Evolutionary conservation across 1,140 invertebrate species (phyloP).

Genomic region (Druon quercuslanigerum): DNA sequence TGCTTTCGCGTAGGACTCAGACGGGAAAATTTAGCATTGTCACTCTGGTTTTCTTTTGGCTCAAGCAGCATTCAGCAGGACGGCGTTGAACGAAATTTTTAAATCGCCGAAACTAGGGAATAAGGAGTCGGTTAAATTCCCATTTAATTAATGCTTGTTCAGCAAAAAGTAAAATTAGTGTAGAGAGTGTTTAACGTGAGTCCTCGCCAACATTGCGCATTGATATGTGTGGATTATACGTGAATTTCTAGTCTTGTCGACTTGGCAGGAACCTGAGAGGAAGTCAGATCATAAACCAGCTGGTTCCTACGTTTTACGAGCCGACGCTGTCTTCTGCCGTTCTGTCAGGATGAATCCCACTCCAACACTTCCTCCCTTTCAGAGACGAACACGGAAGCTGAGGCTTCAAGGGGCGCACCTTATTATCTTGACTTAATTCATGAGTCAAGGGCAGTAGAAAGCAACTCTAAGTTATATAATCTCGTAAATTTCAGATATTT

Average conservation of each 20-base stretch:
- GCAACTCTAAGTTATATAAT: slow-evolving; percentile 7
- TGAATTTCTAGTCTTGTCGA: slow-evolving; percentile 42
- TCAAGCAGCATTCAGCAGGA: too few species aligned
- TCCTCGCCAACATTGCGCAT: not conserved
- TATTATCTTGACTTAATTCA: slow-evolving; percentile 2
- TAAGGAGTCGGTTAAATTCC: not conserved
- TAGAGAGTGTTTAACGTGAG: not conserved
- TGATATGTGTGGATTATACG: not conserved
- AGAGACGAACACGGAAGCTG: slow-evolving; percentile 14
- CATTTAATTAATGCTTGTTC: not conserved
- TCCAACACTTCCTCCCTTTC: slow-evolving; percentile 27
- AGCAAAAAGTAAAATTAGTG: not conserved
- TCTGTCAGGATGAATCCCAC: slow-evolving; percentile 24
- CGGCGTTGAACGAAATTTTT: too few species aligned
- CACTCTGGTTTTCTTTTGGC: too few species aligned
- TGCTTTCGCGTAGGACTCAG: too few species aligned
- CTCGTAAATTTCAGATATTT: not conserved
- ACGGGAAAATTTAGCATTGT: too few species aligned
- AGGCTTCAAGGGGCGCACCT: slow-evolving; percentile 4
- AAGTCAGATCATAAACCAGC: slow-evolving; percentile 40
- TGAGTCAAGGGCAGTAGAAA: slow-evolving; percentile 5
- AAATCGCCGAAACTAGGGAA: too few species aligned
- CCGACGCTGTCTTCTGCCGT: slow-evolving; percentile 25
- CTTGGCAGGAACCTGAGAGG: slow-evolving; percentile 38
- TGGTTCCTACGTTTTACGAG: slow-evolving; percentile 45